Evolutionary conservation across 2,888 invertebrate genomes (phyloP).

Genomic region (Alloscopus bannaensis): DNA sequence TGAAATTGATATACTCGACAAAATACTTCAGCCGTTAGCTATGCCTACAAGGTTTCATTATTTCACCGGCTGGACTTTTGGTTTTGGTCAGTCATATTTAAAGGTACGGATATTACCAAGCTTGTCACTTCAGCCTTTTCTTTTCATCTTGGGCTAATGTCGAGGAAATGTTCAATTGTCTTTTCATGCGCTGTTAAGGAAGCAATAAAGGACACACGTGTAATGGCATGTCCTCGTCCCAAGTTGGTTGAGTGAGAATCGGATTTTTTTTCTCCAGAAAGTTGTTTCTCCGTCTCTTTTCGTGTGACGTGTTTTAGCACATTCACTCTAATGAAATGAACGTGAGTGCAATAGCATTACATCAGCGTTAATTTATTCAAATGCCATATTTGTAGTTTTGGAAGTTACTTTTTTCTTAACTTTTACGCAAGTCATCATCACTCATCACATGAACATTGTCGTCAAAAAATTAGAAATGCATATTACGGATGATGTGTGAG

Average conservation of each 20-base stretch:
- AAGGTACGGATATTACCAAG: not conserved
- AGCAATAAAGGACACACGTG: slow-evolving; percentile 9
- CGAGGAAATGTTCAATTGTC: not conserved
- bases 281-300: not conserved
- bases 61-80: not conserved
- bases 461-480: not conserved
- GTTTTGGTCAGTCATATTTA: not conserved
- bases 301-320: too few relatives aligned
- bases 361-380: not conserved
- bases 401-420: not conserved
- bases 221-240: slow-evolving; percentile 24
- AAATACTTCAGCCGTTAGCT: not conserved
- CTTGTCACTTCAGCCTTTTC: not conserved
- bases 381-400: not conserved
- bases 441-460: not conserved
- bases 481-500: not conserved
- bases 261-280: not conserved
- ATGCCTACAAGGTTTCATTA: not conserved
- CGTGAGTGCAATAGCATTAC: not conserved
- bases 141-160: not conserved
- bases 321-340: not conserved
- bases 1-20: not conserved
- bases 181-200: not conserved
- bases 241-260: not conserved
- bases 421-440: slow-evolving; percentile 1